Percentiles rank a stretch among this genome's conserved stretches.
Evolutionary conservation across 2,113 vertebrate genomes (phyloP).

Genomic region (Sturnus vulgaris): DNA sequence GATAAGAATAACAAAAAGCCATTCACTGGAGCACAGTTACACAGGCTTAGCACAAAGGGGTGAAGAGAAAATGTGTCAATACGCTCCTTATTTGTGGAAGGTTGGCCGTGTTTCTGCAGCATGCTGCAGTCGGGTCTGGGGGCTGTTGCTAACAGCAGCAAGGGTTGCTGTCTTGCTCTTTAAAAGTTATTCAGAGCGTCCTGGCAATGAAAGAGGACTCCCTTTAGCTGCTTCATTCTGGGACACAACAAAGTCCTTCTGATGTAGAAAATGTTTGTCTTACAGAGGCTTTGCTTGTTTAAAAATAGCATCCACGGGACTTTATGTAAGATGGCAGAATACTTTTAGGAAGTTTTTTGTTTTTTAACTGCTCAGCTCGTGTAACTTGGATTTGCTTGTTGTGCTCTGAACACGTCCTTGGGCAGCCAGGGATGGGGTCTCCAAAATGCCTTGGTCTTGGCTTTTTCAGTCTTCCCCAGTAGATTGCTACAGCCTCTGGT

Average conservation of each 20-base stretch:
- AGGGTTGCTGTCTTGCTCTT: not conserved
- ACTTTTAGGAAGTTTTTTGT: not conserved
- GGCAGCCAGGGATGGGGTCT: not conserved
- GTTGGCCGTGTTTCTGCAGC: slow-evolving; percentile 3
- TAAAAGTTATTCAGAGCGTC: not conserved
- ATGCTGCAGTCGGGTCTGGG: not conserved
- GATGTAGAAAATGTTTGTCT: not conserved
- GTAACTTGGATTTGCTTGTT: not conserved
- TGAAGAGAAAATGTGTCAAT: slow-evolving; percentile 43
- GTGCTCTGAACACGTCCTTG: not conserved
- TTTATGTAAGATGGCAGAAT: not conserved
- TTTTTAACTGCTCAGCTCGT: not conserved
- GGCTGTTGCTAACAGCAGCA: slow-evolving; percentile 10
- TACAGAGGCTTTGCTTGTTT: not conserved
- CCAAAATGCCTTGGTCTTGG: not conserved
- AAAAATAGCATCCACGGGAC: not conserved
- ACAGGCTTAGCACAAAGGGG: slow-evolving; percentile 1
- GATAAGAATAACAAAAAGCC: slow-evolving; percentile 64
- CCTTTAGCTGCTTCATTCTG: not conserved
- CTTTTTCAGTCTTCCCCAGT: not conserved
- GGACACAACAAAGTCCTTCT: not conserved
- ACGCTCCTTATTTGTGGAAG: not conserved
- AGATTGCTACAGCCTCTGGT: not conserved
- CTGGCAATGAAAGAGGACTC: not conserved
- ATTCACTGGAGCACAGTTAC: slow-evolving; percentile 28